Base-by-base conservation (phyloP, 2,113 vertebrate species). In the Hiodon tergisus region DNA sequence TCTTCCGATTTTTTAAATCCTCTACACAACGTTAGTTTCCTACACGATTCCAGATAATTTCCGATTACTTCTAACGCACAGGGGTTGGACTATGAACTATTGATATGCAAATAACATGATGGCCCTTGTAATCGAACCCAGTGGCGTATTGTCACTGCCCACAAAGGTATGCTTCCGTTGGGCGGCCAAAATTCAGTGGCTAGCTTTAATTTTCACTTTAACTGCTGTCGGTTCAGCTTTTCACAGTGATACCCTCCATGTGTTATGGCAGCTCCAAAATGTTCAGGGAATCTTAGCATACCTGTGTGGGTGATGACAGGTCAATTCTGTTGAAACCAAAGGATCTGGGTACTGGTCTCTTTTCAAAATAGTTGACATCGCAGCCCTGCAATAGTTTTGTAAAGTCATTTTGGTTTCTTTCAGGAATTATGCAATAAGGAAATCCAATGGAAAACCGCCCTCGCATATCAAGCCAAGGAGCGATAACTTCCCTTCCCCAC, bases 251-350 rank as follows among this genome's bases (percentile, higher is more conserved):
- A 9, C 57, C 62, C 53, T 67, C 17, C 16, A 51, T 55, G 55
- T 71, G 58, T 11, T 63, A 68, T 46, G 65, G 48, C 70, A 69
- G 66, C 71, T 69, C 73, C 53, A 2, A 57, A 55, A 3, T 47
- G 53, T 31, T 17, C 13, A 9, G 67, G 57, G 65, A 60, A 16
- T 61, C 6, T 52, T 1, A 4, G 14, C 5, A 5, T 84, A 88
- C 88, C 87, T 88, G 89, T 76, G 88, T 87, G 65, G 87, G 86
- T 67, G 87, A 87, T 53, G 88, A 88, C 74, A 89, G 81, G 79
- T 88, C 88, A 70, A 86, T 83, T 79, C 89, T 84, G 72, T 84
- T 81, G 78, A 86, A 88, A 51, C 82, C 83, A 76, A 88, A 89
- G 68, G 83, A 79, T 67, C 86, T 83, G 78, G 80, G 79, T 71